A percentile compares a stretch with the other conserved stretches of the same genome.
These are phyloP conservation scores for Apodemus agrarius DNA, from an alignment of 2,797 vertebrate genomes.

Conservation along the genomic window DNA sequence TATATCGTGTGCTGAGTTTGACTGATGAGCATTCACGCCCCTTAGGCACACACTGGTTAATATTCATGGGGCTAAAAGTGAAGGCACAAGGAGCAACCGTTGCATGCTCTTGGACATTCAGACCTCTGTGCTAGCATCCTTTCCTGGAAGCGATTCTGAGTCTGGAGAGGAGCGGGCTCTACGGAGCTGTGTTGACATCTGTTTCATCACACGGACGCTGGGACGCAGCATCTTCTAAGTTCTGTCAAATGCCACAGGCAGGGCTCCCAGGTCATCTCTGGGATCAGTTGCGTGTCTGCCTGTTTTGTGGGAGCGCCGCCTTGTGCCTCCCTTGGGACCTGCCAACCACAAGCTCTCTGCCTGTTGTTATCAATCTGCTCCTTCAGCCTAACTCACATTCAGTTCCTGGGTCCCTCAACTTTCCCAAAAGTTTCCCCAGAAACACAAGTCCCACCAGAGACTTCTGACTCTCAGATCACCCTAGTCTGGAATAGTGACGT, in stretches of 20 bases:
- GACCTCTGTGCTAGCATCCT: neutral
- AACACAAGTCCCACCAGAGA: neutral
- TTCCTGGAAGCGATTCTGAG: neutral
- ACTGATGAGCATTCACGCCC: neutral
- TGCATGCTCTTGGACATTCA: neutral
- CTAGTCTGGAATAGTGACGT: neutral
- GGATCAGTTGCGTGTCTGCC: neutral
- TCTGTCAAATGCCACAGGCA: neutral
- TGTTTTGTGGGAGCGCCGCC: no score
- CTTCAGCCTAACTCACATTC: neutral
- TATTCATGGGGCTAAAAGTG: neutral
- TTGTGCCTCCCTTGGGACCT: neutral
- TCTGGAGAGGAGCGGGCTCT: neutral
- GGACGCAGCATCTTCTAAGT: neutral
- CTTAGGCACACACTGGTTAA: neutral
- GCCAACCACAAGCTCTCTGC: accelerated
- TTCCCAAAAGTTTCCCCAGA: neutral
- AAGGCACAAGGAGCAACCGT: neutral
- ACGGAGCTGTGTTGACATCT: neutral
- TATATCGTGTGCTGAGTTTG: neutral
- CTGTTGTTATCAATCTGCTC: neutral
- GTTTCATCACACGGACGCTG: neutral
- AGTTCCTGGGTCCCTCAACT: neutral
- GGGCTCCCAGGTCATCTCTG: neutral
- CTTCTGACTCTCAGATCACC: neutral